Base-by-base conservation (phyloP, 2,888 invertebrate species). In the Heliconius charithonia region DNA sequence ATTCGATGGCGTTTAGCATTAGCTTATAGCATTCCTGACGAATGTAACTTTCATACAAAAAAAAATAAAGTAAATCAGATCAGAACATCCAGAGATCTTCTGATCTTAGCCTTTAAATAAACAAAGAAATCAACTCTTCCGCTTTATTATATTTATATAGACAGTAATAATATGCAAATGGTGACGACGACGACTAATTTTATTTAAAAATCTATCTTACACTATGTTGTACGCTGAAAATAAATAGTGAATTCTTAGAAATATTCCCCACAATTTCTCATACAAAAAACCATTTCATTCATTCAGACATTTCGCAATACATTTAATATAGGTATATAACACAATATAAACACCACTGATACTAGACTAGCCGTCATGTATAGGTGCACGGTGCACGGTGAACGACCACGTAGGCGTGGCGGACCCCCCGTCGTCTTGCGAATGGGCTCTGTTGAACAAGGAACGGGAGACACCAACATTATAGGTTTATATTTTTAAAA, bases 271-370 rank as follows among this genome's bases (percentile, higher is more conserved):
- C 16, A 0, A 27, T 16, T 29, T 16, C 16, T 16, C 27, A 6
- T 27, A 27, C 0, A 25, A 29, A 63, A 59, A n/a, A n/a, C 10
- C 10, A 59, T 22, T n/a, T 9, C 59, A n/a, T 59, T n/a, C n/a
- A n/a, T n/a, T n/a, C n/a, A 59, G 22, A 27, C 16, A 63, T 63
- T 63, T 25, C 6, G 6, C 16, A 19, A 27, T 16, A 19, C 2
- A 62, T 10, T 0, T 62, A 62, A 62, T 3, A 27, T 27, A 29
- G 29, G 29, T 29, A 25, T 16, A 63, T 12, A 27, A 4, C 7
- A 16, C 7, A 82, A 82, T 77, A 81, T 71, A 79, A 80, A 76
- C 76, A 82, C 37, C 66, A 27, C 74, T 76, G 79, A 79, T 77
- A 76, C 77, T 72, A 79, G 75, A 41, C 67, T 41, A 41, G 41